Percentiles rank a stretch among this genome's conserved stretches.
phyloP scores from a whole-genome alignment of 1,140 invertebrate genomes.

The Plutomurus gul region DNA sequence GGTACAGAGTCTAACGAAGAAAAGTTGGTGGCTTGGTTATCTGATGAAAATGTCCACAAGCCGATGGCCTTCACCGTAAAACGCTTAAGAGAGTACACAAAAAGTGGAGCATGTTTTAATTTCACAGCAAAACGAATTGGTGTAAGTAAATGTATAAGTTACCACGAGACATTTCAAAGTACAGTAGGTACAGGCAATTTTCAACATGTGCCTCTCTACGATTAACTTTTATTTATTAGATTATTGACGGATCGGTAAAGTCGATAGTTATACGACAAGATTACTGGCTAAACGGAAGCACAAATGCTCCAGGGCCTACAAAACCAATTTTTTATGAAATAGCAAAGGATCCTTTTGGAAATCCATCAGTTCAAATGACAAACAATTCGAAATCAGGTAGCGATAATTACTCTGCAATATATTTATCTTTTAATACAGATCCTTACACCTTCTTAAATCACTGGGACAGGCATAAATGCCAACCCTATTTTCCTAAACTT shows the following conservation, averaged over 20 bases:
- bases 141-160: background rate
- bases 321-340: background rate
- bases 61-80: background rate
- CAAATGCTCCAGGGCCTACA: background rate
- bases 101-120: background rate
- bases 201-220: no score
- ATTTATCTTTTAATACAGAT: no score
- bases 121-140: conserved; percentile 1
- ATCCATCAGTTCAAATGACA: background rate
- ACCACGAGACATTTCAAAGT: background rate
- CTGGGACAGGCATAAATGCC: background rate
- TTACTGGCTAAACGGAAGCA: background rate
- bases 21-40: background rate
- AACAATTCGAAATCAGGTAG: no score
- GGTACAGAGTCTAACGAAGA: background rate
- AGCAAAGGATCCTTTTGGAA: background rate
- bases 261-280: background rate
- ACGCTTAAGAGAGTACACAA: background rate
- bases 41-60: background rate
- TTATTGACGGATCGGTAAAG: background rate
- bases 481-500: background rate
- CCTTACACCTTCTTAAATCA: no score
- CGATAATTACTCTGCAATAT: no score
- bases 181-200: no score
- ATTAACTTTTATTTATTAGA: background rate